A percentile compares a stretch with the other conserved stretches of the same genome.
phyloP scores from a whole-genome alignment of 64 coral and sea anemone genomes.

The Montipora efflorescens region DNA sequence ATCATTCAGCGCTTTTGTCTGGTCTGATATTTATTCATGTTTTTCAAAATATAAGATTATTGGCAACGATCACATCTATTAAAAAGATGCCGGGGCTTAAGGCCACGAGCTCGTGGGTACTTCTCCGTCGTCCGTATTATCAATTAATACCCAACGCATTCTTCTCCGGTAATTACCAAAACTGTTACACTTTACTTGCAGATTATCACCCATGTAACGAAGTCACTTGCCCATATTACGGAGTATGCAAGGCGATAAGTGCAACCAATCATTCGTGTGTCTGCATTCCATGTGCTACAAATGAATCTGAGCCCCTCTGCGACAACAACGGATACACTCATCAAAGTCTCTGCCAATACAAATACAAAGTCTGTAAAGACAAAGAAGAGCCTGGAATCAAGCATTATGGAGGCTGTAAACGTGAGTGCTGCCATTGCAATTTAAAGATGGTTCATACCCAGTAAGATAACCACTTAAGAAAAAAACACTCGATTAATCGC shows the following conservation, averaged over 20 bases:
- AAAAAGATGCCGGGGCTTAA: too few relatives aligned
- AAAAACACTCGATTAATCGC: too few relatives aligned
- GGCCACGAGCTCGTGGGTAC: too few relatives aligned
- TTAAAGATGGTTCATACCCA: too few relatives aligned
- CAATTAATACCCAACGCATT: too few relatives aligned
- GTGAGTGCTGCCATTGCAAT: constrained; percentile 41
- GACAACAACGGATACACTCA: constrained; percentile 60
- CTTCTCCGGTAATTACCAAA: too few relatives aligned
- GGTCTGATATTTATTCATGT: too few relatives aligned
- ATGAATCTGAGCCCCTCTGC: constrained; percentile 60
- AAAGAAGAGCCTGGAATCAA: constrained; percentile 49
- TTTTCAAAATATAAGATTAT: too few relatives aligned
- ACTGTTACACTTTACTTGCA: not conserved
- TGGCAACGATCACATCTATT: too few relatives aligned
- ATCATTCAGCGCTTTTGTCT: too few relatives aligned
- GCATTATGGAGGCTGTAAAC: constrained; percentile 70
- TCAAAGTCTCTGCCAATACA: constrained; percentile 56
- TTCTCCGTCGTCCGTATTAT: too few relatives aligned
- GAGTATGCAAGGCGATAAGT: constrained; percentile 34
- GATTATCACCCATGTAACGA: constrained; percentile 72
- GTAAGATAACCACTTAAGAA: too few relatives aligned
- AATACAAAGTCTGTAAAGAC: constrained; percentile 41
- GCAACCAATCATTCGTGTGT: constrained; percentile 39
- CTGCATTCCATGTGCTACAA: constrained; percentile 15
- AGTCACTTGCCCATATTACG: constrained; percentile 56